Conservation (phyloP, 2,797 vertebrate species). For the Arnoldichthys spilopterus region DNA sequence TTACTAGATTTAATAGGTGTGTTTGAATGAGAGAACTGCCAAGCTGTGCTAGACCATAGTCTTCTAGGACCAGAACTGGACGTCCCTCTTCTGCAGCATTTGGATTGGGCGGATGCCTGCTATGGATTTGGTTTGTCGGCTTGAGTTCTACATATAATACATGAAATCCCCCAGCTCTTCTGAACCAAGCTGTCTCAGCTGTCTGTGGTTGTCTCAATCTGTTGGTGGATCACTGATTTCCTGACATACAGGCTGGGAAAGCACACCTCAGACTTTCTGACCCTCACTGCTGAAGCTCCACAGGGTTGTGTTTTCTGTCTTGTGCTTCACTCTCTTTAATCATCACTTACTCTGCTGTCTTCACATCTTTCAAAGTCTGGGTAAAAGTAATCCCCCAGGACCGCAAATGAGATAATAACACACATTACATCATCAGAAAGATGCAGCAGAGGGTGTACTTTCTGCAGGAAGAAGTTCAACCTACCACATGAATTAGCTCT, state of each 20-base stretch:
- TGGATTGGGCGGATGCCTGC: not conserved
- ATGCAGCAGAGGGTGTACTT: not conserved
- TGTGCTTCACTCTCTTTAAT: not conserved
- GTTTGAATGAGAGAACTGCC: not conserved
- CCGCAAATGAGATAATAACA: not conserved
- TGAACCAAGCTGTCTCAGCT: not conserved
- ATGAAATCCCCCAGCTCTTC: not conserved
- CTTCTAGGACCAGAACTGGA: not conserved
- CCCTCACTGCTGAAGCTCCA: not conserved
- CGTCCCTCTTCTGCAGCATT: not conserved
- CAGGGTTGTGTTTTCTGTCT: not conserved
- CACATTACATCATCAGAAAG: not conserved
- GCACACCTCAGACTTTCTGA: not conserved
- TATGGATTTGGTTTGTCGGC: not conserved
- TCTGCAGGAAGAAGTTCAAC: not conserved
- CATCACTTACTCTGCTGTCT: not conserved
- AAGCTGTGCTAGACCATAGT: not conserved
- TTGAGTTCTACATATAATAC: not conserved
- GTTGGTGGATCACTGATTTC: slow-evolving; percentile 16
- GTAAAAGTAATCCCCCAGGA: not conserved
- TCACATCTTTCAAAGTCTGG: not conserved
- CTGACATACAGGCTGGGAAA: slow-evolving; percentile 12
- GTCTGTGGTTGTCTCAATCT: slow-evolving; percentile 16
- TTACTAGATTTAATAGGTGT: not conserved
- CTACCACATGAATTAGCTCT: not conserved